Evolutionary conservation across 2,888 invertebrate genomes (phyloP).

Genomic region (Cosmorhoe ocellata): DNA sequence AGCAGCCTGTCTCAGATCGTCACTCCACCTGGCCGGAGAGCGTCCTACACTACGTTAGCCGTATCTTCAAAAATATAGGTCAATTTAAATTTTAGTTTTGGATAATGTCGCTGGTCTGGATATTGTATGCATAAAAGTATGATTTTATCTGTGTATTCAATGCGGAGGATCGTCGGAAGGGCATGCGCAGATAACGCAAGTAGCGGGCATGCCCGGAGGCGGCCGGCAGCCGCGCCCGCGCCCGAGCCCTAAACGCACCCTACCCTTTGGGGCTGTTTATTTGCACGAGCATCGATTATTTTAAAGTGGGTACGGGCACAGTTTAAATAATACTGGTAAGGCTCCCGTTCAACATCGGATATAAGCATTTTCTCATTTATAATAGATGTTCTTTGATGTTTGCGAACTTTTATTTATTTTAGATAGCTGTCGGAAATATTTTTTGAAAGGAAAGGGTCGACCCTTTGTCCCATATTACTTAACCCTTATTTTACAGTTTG

Average conservation of each 20-base stretch:
- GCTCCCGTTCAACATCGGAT: constrained; percentile 15
- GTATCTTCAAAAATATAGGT: too few species aligned
- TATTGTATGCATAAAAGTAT: neutral
- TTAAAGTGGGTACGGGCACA: constrained; percentile 25
- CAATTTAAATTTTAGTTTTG: neutral
- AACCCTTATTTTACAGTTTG: too few species aligned
- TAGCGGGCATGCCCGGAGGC: constrained; percentile 24
- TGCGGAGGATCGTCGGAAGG: constrained; percentile 9
- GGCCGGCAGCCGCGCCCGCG: constrained; percentile 8
- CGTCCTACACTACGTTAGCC: too few species aligned
- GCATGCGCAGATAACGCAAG: constrained; percentile 39
- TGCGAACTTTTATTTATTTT: neutral
- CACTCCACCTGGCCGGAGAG: too few species aligned
- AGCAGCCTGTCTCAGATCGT: too few species aligned
- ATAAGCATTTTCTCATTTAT: constrained; percentile 17
- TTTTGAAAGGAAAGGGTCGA: neutral
- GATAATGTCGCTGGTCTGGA: too few species aligned
- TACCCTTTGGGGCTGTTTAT: constrained; percentile 33
- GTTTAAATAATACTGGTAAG: too few species aligned
- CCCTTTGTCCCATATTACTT: neutral
- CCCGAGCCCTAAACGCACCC: constrained; percentile 31
- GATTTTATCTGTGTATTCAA: neutral
- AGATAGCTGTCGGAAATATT: neutral
- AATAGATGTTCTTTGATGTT: constrained; percentile 4
- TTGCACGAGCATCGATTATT: constrained; percentile 39